Percentiles rank a stretch among this genome's conserved stretches.
phyloP scores from a whole-genome alignment of 2,797 vertebrate species.

The Agapornis canus region DNA sequence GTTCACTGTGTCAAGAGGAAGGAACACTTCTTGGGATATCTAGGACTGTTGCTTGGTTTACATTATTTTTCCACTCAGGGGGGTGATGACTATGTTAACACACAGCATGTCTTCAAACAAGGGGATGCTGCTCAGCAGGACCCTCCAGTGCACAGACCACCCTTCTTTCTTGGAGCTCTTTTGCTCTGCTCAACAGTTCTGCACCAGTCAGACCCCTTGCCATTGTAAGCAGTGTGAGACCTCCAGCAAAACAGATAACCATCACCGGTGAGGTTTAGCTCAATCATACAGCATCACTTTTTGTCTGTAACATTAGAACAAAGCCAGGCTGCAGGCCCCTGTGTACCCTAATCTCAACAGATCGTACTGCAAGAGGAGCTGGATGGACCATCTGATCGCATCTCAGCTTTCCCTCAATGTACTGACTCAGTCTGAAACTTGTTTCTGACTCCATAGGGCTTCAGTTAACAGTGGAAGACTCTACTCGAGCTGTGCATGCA shows the following conservation, averaged over 20 bases:
- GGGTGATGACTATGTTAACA: neutral
- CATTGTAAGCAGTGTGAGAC: neutral
- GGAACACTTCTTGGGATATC: neutral
- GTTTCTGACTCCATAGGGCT: neutral
- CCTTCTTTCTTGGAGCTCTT: neutral
- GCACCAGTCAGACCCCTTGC: neutral
- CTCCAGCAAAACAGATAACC: neutral
- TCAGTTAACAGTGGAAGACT: neutral
- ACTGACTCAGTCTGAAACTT: neutral
- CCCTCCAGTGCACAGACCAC: neutral
- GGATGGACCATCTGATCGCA: fast-evolving
- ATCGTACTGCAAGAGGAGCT: neutral
- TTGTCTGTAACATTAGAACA: neutral
- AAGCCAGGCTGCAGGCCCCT: neutral
- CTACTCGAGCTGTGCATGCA: neutral
- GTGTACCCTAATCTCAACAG: neutral
- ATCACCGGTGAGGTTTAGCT: neutral
- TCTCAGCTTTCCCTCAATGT: neutral
- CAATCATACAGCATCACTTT: neutral
- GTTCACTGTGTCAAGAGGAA: neutral
- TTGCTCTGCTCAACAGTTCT: neutral
- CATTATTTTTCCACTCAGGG: neutral
- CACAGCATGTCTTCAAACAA: fast-evolving
- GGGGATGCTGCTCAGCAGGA: neutral
- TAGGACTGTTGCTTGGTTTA: neutral